These are phyloP conservation scores for Leptobrachium ailaonicum DNA, from an alignment of 2,113 vertebrate genomes.

Conservation along the genomic window DNA sequence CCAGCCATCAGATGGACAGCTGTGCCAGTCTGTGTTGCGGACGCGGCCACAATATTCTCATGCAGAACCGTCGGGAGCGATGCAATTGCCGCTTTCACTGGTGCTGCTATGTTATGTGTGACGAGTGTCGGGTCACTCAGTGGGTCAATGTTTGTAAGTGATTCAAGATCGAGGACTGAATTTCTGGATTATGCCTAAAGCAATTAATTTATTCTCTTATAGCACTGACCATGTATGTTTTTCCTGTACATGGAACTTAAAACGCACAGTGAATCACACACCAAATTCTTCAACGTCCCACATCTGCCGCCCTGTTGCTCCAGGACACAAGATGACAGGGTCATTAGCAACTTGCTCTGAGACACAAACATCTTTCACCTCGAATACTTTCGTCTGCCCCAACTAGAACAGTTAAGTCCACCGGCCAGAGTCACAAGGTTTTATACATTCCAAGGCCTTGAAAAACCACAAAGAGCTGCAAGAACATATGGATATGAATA, in stretches of 20 bases:
- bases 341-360: not conserved
- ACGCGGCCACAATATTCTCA: constrained; percentile 84
- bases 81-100: constrained; percentile 89
- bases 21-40: constrained; percentile 86
- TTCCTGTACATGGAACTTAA: not conserved
- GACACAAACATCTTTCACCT: not conserved
- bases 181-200: not conserved
- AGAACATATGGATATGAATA: not conserved
- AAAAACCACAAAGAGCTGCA: not conserved
- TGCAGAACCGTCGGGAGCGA: constrained; percentile 79
- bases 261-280: not conserved
- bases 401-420: not conserved
- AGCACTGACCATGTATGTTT: constrained; percentile 27
- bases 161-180: constrained; percentile 20
- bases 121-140: constrained; percentile 83
- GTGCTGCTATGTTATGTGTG: constrained; percentile 90
- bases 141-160: constrained; percentile 93
- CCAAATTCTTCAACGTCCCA: not conserved
- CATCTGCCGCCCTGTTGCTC: not conserved
- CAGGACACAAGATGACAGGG: not conserved
- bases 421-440: not conserved
- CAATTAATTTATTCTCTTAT: constrained; percentile 44
- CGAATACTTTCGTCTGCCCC: not conserved
- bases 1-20: constrained; percentile 77
- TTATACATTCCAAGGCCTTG: not conserved